Percentiles rank a stretch among this genome's conserved stretches.
These are phyloP conservation scores for Plectrocnemia conspersa DNA, from an alignment of 1,140 invertebrate species.

Conservation along the genomic window DNA sequence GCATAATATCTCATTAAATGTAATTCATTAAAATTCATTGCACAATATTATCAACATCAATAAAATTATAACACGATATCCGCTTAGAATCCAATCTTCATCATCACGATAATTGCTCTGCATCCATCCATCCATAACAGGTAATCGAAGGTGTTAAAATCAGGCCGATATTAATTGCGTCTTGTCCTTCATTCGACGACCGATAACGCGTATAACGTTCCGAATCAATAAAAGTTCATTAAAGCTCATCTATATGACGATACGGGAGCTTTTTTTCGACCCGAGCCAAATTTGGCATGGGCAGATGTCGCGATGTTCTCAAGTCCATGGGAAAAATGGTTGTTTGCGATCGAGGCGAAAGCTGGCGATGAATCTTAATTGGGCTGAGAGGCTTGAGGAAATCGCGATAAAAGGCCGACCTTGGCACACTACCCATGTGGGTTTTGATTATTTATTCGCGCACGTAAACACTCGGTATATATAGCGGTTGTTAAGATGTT, in stretches of 20 bases:
- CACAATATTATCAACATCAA: too few relatives aligned
- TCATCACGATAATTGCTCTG: too few relatives aligned
- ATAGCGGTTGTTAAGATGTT: too few relatives aligned
- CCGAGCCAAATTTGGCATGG: conserved; percentile 13
- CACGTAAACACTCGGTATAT: conserved; percentile 8
- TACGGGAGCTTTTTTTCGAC: neutral
- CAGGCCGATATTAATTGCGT: too few relatives aligned
- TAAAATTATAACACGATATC: too few relatives aligned
- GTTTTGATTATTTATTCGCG: conserved; percentile 6
- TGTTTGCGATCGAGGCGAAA: conserved; percentile 5
- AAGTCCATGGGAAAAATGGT: conserved; percentile 3
- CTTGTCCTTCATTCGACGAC: too few relatives aligned
- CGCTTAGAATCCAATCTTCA: too few relatives aligned
- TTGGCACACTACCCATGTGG: conserved; percentile 13
- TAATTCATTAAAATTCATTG: too few relatives aligned
- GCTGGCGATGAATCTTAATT: conserved; percentile 13
- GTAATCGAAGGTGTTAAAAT: too few relatives aligned
- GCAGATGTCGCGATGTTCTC: conserved; percentile 1
- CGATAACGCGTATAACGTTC: too few relatives aligned
- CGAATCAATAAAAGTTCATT: neutral
- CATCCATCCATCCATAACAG: too few relatives aligned
- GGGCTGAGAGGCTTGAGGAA: conserved; percentile 7
- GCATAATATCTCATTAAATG: too few relatives aligned
- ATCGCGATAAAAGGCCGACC: neutral
- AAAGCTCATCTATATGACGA: neutral